phyloP scores from a whole-genome alignment of 2,888 invertebrate genomes.

The Eupeodes latifasciatus region DNA sequence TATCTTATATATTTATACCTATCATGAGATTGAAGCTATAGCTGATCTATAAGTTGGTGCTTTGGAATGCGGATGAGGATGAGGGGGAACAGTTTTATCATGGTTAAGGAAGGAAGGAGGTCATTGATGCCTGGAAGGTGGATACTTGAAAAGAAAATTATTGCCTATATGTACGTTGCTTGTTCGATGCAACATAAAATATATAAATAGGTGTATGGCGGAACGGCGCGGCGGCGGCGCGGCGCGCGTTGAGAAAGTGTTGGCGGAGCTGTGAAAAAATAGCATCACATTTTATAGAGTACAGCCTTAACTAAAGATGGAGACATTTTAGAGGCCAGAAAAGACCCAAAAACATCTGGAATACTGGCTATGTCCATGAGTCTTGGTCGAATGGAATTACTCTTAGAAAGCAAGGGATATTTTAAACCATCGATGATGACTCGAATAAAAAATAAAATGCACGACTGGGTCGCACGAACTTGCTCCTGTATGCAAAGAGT shows the following conservation, averaged over 20 bases:
- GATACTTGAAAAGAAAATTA: slow-evolving; percentile 43
- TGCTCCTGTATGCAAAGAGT: too few species aligned
- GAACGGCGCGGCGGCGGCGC: too few species aligned
- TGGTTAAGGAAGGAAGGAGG: not conserved
- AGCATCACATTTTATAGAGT: not conserved
- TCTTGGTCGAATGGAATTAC: not conserved
- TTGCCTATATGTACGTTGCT: slow-evolving; percentile 33
- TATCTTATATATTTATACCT: too few species aligned
- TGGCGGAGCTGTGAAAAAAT: not conserved
- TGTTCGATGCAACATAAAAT: not conserved
- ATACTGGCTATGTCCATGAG: not conserved
- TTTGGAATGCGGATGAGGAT: not conserved
- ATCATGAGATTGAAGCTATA: not conserved
- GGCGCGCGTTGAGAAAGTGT: not conserved
- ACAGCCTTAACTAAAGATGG: slow-evolving; percentile 33
- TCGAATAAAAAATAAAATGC: too few species aligned
- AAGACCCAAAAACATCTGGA: not conserved
- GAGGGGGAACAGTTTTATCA: too few species aligned
- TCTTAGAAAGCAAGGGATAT: not conserved
- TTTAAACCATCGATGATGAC: not conserved
- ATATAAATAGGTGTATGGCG: not conserved
- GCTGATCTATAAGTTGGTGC: not conserved
- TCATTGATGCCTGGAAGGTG: slow-evolving; percentile 14
- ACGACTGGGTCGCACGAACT: too few species aligned
- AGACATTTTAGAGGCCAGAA: slow-evolving; percentile 42